A percentile compares a stretch with the other conserved stretches of the same genome.
phyloP scores from a whole-genome alignment of 2,113 vertebrate genomes.

The Lutjanus erythropterus region DNA sequence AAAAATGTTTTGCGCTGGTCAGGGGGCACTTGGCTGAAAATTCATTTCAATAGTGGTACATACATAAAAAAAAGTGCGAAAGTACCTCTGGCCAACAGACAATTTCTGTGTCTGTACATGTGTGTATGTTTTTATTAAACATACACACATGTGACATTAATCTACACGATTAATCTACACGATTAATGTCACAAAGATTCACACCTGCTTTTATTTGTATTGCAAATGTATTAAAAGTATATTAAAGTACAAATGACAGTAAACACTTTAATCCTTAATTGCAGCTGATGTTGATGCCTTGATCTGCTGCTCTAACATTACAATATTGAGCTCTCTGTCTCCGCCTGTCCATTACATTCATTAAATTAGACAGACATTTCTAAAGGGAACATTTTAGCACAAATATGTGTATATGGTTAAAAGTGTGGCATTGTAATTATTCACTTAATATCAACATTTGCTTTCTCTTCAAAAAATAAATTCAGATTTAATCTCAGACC shows the following conservation, averaged over 20 bases:
- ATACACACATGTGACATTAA: too few relatives aligned
- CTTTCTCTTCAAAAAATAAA: slow-evolving; percentile 20
- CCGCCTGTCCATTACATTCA: slow-evolving; percentile 12
- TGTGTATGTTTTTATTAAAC: background rate
- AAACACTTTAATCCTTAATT: background rate
- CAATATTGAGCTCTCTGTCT: slow-evolving; percentile 5
- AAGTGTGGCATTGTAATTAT: background rate
- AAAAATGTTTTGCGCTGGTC: too few relatives aligned
- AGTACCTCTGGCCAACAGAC: background rate
- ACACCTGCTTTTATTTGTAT: background rate
- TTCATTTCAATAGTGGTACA: too few relatives aligned
- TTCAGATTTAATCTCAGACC: slow-evolving; percentile 27
- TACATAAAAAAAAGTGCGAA: too few relatives aligned
- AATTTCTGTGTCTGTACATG: background rate
- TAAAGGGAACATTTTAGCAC: background rate
- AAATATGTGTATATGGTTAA: background rate
- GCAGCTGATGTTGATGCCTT: slow-evolving; percentile 9
- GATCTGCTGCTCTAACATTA: background rate
- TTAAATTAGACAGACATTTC: background rate
- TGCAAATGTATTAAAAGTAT: background rate
- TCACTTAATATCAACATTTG: background rate
- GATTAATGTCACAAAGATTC: background rate
- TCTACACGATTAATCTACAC: too few relatives aligned
- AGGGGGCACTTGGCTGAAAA: too few relatives aligned
- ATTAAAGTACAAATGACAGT: background rate